Conservation (phyloP, 2,888 invertebrate species). For the Idaea dimidiata region DNA sequence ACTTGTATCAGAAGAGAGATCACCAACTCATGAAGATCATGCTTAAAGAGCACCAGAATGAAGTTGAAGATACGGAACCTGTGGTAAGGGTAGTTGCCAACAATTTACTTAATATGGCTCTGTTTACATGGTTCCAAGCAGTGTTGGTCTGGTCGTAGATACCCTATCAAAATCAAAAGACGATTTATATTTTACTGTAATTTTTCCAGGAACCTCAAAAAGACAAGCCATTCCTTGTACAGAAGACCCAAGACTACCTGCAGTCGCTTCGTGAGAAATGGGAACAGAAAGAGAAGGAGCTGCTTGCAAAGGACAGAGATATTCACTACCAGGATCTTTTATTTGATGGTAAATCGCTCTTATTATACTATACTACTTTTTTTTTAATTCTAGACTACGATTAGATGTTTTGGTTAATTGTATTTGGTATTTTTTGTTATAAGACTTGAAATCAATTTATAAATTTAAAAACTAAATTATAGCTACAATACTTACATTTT, state of each 20-base stretch:
- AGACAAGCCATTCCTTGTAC: slow-evolving; percentile 84
- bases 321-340: slow-evolving; percentile 96
- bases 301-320: slow-evolving; percentile 84
- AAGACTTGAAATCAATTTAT: no score
- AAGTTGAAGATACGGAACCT: slow-evolving; percentile 32
- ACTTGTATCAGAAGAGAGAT: slow-evolving; percentile 56
- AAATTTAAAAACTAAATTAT: no score
- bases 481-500: no score
- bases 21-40: slow-evolving; percentile 70
- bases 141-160: no score
- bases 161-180: no score
- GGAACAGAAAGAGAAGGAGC: slow-evolving; percentile 90
- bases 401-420: no score
- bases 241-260: slow-evolving; percentile 69
- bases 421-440: no score
- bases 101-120: no score
- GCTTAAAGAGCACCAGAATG: slow-evolving; percentile 81
- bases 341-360: slow-evolving; percentile 84
- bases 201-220: slow-evolving; percentile 35
- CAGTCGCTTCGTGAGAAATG: slow-evolving; percentile 90
- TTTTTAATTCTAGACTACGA: no score
- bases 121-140: no score
- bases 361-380: neutral
- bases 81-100: slow-evolving; percentile 28
- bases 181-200: no score